These are phyloP conservation scores for Oryzias melastigma DNA, from an alignment of 2,113 vertebrate species.

Conservation along the genomic window DNA sequence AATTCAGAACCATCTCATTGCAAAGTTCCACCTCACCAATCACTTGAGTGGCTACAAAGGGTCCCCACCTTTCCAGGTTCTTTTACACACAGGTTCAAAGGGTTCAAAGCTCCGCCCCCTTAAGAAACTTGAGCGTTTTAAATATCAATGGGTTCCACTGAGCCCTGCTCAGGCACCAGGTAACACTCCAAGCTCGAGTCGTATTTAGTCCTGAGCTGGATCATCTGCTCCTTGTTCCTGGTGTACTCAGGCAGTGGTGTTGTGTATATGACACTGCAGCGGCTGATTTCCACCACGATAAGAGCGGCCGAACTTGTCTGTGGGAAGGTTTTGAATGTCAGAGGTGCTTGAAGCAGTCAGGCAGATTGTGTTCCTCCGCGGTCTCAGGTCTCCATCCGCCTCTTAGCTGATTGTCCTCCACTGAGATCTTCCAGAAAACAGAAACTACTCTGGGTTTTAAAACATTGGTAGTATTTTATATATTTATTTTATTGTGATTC, in stretches of 20 bases:
- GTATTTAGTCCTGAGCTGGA: not conserved
- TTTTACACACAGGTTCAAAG: too few species aligned
- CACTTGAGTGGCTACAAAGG: too few species aligned
- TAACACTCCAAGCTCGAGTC: conserved; percentile 4
- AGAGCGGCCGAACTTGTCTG: conserved; percentile 27
- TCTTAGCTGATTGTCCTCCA: conserved; percentile 21
- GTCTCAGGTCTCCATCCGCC: conserved; percentile 38
- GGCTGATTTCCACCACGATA: conserved; percentile 39
- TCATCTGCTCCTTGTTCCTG: conserved; percentile 26
- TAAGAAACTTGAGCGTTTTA: too few species aligned
- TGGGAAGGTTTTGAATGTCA: conserved; percentile 51
- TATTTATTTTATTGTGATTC: not conserved
- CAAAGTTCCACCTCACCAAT: too few species aligned
- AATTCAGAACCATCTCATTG: too few species aligned
- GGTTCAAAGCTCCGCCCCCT: too few species aligned
- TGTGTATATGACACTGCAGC: conserved; percentile 29
- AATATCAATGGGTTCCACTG: not conserved
- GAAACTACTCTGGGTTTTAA: not conserved
- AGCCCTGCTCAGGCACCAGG: conserved; percentile 15
- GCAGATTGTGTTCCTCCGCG: conserved; percentile 34
- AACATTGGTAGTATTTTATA: not conserved
- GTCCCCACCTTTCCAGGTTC: too few species aligned
- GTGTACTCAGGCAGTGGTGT: conserved; percentile 25
- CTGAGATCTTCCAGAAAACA: not conserved
- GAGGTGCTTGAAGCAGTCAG: conserved; percentile 37